Conservation (phyloP, 2,888 invertebrate genomes). For the Dromius quadrimaculatus region DNA sequence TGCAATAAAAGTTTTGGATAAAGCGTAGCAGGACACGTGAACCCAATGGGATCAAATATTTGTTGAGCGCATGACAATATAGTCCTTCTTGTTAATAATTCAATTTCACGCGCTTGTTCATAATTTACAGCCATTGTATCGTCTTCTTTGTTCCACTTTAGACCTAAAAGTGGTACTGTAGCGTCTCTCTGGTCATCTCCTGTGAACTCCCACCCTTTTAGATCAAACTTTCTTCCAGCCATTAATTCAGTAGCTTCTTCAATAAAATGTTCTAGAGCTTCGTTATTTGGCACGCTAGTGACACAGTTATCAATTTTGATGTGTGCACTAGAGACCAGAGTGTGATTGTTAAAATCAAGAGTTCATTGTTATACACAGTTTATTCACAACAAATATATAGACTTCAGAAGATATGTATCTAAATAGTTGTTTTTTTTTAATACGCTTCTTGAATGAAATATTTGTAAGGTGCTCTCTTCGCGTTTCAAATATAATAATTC, state of each 20-base stretch:
- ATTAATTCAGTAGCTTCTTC: constrained; percentile 1
- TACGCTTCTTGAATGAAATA: no score
- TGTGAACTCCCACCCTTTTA: constrained; percentile 8
- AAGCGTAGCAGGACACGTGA: constrained; percentile 54
- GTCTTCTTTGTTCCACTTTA: background rate
- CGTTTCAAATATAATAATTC: no score
- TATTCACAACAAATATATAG: no score
- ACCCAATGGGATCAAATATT: constrained; percentile 56
- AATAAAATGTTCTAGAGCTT: background rate
- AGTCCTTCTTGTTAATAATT: constrained; percentile 21
- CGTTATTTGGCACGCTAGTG: background rate
- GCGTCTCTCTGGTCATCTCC: no score
- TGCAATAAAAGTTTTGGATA: constrained; percentile 52
- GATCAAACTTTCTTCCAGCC: background rate
- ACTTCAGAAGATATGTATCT: no score
- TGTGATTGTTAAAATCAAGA: no score
- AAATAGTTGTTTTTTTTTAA: no score
- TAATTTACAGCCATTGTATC: background rate
- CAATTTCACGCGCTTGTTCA: constrained; percentile 1
- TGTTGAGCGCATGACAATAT: constrained; percentile 53
- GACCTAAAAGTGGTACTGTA: background rate
- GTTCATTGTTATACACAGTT: no score
- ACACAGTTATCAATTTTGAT: background rate
- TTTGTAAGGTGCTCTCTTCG: no score
- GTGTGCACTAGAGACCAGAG: no score